phyloP scores from a whole-genome alignment of 1,140 invertebrate genomes.

The Tribolium madens region DNA sequence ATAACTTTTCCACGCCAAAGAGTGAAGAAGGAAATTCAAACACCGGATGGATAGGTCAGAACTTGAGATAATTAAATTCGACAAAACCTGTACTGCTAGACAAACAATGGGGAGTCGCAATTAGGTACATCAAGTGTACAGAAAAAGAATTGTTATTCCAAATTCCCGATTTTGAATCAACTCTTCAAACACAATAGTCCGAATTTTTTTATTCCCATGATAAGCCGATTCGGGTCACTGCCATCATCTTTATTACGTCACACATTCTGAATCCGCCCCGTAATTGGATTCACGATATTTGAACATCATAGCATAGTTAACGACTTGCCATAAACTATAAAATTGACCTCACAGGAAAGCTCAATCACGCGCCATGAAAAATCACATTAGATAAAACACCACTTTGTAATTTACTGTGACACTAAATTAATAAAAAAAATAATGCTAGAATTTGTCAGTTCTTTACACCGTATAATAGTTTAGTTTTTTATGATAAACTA shows the following conservation, averaged over 20 bases:
- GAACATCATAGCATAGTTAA: constrained; percentile 26
- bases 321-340: constrained; percentile 26
- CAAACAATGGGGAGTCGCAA: constrained; percentile 9
- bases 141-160: background rate
- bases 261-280: constrained; percentile 1
- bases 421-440: too few species aligned
- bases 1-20: constrained; percentile 16
- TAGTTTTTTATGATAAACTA: constrained; percentile 12
- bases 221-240: constrained; percentile 9
- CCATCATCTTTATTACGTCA: constrained; percentile 19
- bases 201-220: constrained; percentile 5
- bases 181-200: background rate
- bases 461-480: constrained; percentile 20
- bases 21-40: constrained; percentile 32
- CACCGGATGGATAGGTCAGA: constrained; percentile 28
- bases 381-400: constrained; percentile 17
- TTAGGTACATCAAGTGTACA: background rate
- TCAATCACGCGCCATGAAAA: background rate
- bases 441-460: background rate
- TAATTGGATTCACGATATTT: constrained; percentile 38
- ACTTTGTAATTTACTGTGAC: background rate
- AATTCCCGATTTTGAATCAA: background rate
- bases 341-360: constrained; percentile 31
- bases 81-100: background rate
- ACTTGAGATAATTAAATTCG: constrained; percentile 8